Evolutionary conservation across 2,797 vertebrate genomes (phyloP), one percentile per base, ranked within the genome.

Genomic region (Dermochelys coriacea): DNA sequence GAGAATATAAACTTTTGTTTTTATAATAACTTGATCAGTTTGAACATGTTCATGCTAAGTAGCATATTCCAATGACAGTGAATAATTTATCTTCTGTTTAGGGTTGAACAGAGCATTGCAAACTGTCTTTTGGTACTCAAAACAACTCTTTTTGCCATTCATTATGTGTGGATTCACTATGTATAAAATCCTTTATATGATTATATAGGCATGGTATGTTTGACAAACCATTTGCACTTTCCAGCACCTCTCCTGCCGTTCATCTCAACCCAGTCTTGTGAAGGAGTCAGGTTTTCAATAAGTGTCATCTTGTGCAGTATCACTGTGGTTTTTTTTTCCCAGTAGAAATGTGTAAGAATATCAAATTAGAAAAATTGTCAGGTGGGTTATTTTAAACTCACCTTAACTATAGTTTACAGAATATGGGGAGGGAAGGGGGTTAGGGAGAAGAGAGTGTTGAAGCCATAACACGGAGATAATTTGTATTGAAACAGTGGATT

Each of bases 1-100:
- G 95, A 92, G 94, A 93, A 92, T 85, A 90, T 77, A 93, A 97
- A 83, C 74, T 83, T 74, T 64, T 95, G 95, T 80, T 79, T 41
- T 95, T 52, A 49, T 84, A 79, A 95, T 52, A 78, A 87, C 82
- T 91, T 8, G 89, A 57, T 94, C 91, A 11, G 93, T 96, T 96
- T 78, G 45, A 49, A 27, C 29, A 37, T 81, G 45, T 74, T 85
- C 82, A 64, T 34, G 0, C 51, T 55, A 82, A 82, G 80, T 10
- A 21, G 50, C 7, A 23, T 45, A 37, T 51, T 49, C 1, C 47
- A 12, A 5, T 0, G 6, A 8, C 41, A 14, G 92, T 74, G 52
- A 15, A 54, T 34, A 84, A 12, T 8, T 86, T 84, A 14, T 59
- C 19, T 92, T 87, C 1, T 15, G 25, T 68, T 78, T 84, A 54